Base-by-base conservation (phyloP, 92 coral and sea anemone genomes). In the Scolanthus callimorphus region DNA sequence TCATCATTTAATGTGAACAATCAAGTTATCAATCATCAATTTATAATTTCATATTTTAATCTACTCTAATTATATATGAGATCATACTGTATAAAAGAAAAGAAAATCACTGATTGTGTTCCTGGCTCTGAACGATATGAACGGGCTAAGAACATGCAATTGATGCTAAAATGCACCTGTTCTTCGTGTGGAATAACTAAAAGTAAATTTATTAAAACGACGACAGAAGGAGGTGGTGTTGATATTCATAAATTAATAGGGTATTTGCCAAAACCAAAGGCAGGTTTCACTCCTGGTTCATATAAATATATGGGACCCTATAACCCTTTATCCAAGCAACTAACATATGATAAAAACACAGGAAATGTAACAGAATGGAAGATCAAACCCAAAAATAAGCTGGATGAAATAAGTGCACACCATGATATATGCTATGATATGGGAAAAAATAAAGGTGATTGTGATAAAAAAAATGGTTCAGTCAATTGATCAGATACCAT, bases 391-490 rank as follows among this genome's bases (percentile, higher is more conserved):
- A 12, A 0, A 15, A 39, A 43, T 25, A 22, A 2, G 11, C 28
- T 10, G 67, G 76, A 57, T 41, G 23, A 55, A 0, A 57, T 69
- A 0, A 2, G 26, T 0, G 68, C 58, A 11, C 20, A 50, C 0
- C 53, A 58, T 30, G 77, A 70, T 48, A 19, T 57, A 11, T 69
- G 67, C 17, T 3, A 21, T 0, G 26, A 67, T 22, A 41, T 27
- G 6, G 31, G 25, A 0, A 69, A 43, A 21, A 31, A 49, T 4
- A 67, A 67, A 44, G 30, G 57, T 55, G 57, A 55, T 0, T 49
- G 41, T 21, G 70, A 63, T 49, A 39, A 45, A 1, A n/a, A 47
- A 28, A 25, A 63, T 63, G 70, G 70, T 63, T 26, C 41, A 57
- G 21, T 0, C 58, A 24, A 11, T 69, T 15, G 76, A 60, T 27